These are phyloP conservation scores for Eupeodes corollae DNA, from an alignment of 1,140 invertebrate genomes.

Conservation along the genomic window DNA sequence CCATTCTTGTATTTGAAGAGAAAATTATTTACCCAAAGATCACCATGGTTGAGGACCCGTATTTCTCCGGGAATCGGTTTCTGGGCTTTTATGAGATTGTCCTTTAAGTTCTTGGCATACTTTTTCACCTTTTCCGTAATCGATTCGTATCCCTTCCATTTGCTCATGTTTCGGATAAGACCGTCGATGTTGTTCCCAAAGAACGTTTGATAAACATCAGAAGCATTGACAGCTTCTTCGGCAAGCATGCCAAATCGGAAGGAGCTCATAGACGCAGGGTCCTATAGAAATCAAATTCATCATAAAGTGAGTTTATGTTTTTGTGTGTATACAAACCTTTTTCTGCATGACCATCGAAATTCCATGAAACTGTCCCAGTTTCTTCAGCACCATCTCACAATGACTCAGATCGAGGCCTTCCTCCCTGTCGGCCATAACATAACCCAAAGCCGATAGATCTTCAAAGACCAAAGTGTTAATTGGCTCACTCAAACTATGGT, in stretches of 20 bases:
- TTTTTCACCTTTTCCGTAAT: constrained; percentile 28
- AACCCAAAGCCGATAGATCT: constrained; percentile 21
- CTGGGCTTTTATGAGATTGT: constrained; percentile 16
- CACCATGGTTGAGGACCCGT: constrained; percentile 52
- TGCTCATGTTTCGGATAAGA: constrained; percentile 23
- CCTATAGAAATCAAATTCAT: constrained; percentile 6
- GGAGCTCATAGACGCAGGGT: constrained; percentile 14
- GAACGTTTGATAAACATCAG: constrained; percentile 11
- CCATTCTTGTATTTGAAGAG: constrained; percentile 44
- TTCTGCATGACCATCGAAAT: constrained; percentile 20
- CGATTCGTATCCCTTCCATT: constrained; percentile 35
- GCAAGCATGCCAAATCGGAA: constrained; percentile 23
- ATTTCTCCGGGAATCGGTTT: constrained; percentile 11
- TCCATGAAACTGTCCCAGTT: constrained; percentile 28
- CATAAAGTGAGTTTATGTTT: neutral
- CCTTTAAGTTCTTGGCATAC: constrained; percentile 16
- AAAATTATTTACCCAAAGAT: constrained; percentile 56
- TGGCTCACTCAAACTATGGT: constrained; percentile 13
- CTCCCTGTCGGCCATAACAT: constrained; percentile 20
- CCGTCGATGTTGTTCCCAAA: constrained; percentile 25
- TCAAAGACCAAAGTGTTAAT: constrained; percentile 28
- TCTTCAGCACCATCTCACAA: constrained; percentile 23
- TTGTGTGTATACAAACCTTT: constrained; percentile 12
- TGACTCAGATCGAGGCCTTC: constrained; percentile 21
- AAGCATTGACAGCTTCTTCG: constrained; percentile 11